A percentile compares a stretch with the other conserved stretches of the same genome.
phyloP scores from a whole-genome alignment of 92 coral and sea anemone genomes.

The Pocillopora meandrina region DNA sequence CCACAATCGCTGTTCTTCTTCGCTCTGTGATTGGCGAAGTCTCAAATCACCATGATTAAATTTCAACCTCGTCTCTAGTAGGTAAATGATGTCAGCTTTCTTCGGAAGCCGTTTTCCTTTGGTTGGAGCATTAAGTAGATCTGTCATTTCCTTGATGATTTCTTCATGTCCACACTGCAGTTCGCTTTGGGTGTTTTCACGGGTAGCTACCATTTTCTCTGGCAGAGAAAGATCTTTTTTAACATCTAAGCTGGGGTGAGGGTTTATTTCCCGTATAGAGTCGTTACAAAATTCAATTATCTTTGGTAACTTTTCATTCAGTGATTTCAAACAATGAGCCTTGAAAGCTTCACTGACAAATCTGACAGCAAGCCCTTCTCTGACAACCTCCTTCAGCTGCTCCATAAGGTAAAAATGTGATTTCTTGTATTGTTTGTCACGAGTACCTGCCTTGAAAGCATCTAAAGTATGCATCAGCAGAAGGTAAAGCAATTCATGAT shows the following conservation, averaged over 20 bases:
- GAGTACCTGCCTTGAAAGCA: neutral
- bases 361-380: neutral
- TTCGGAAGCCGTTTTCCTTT: neutral
- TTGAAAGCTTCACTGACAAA: no score
- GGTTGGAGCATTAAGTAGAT: neutral
- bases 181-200: neutral
- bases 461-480: neutral
- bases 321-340: no score
- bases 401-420: neutral
- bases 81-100: slow-evolving; percentile 2
- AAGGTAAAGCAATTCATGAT: neutral
- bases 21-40: neutral
- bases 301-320: neutral
- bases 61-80: slow-evolving; percentile 25
- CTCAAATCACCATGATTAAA: neutral
- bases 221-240: neutral
- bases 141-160: neutral
- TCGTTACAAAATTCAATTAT: slow-evolving; percentile 20
- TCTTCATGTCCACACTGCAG: neutral
- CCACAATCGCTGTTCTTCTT: slow-evolving; percentile 35
- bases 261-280: slow-evolving; percentile 44
- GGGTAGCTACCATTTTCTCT: slow-evolving; percentile 1
- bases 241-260: slow-evolving; percentile 46
- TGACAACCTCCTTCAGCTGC: neutral
- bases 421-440: neutral